Percentiles rank a stretch among this genome's conserved stretches.
Evolutionary conservation across 2,113 vertebrate species (phyloP).

Genomic region (Chamaetylas fuelleborni): DNA sequence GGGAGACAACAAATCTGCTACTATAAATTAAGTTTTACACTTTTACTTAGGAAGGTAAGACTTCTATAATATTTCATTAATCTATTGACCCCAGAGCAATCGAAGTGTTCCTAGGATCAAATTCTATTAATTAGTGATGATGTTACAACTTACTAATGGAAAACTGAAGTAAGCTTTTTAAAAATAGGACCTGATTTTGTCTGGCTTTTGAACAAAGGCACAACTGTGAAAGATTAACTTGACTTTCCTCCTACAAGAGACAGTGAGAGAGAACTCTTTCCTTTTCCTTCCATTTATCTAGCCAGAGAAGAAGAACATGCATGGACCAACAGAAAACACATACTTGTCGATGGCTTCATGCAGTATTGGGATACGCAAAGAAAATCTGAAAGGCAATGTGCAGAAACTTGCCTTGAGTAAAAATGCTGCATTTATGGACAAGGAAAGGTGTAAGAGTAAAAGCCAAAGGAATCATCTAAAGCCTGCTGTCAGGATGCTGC

Average conservation of each 20-base stretch:
- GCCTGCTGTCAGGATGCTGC: background rate
- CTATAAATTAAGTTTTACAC: background rate
- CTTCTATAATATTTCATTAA: background rate
- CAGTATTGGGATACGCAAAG: background rate
- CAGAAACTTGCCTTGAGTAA: background rate
- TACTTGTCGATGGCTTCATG: background rate
- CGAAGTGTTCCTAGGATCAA: background rate
- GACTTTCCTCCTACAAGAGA: background rate
- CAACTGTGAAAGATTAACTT: background rate
- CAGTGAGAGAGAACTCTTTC: background rate
- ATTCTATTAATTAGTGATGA: background rate
- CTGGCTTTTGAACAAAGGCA: background rate
- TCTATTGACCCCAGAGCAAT: background rate
- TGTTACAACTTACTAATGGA: background rate
- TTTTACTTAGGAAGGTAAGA: background rate
- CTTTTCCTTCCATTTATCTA: background rate
- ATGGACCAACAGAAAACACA: background rate
- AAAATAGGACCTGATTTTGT: background rate
- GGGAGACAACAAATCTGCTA: background rate
- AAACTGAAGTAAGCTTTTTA: background rate
- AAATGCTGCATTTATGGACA: background rate
- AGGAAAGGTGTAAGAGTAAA: background rate
- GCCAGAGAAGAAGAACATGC: background rate
- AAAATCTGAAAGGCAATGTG: background rate
- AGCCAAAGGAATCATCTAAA: background rate